These are phyloP conservation scores for Rhodeus uyekii DNA, from an alignment of 2,797 vertebrate genomes.

Conservation along the genomic window DNA sequence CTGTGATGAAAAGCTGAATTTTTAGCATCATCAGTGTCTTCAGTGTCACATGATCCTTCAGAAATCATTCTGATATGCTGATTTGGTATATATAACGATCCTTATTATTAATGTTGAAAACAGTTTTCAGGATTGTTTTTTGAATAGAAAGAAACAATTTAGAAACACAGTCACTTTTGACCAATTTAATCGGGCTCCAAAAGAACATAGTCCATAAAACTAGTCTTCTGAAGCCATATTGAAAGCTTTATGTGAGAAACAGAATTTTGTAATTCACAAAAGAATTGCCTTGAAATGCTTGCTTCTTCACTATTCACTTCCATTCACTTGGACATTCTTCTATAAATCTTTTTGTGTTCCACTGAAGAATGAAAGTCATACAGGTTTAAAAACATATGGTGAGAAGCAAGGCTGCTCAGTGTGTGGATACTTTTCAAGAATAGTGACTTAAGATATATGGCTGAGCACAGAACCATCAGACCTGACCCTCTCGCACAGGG, in stretches of 20 bases:
- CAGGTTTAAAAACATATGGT: neutral
- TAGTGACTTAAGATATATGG: slow-evolving; percentile 14
- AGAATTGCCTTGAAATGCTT: neutral
- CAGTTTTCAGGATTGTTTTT: neutral
- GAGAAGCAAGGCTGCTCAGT: neutral
- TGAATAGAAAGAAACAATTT: neutral
- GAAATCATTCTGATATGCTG: neutral
- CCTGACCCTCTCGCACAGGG: neutral
- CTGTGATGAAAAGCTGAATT: neutral
- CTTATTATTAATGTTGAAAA: neutral
- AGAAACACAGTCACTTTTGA: neutral
- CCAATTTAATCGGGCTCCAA: neutral
- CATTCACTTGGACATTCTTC: neutral
- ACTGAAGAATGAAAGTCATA: neutral
- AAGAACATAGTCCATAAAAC: neutral
- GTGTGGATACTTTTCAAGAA: neutral
- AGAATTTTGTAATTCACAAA: neutral
- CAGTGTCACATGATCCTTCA: neutral
- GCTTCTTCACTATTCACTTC: neutral
- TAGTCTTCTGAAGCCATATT: neutral
- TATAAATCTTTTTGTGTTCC: neutral
- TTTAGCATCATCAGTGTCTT: neutral
- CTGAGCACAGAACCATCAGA: neutral
- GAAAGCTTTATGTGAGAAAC: neutral
- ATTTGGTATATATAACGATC: neutral